Evolutionary conservation across 2,888 invertebrate genomes (phyloP), one percentile per base, ranked within the genome.

Genomic region (Apodemia hepburni): DNA sequence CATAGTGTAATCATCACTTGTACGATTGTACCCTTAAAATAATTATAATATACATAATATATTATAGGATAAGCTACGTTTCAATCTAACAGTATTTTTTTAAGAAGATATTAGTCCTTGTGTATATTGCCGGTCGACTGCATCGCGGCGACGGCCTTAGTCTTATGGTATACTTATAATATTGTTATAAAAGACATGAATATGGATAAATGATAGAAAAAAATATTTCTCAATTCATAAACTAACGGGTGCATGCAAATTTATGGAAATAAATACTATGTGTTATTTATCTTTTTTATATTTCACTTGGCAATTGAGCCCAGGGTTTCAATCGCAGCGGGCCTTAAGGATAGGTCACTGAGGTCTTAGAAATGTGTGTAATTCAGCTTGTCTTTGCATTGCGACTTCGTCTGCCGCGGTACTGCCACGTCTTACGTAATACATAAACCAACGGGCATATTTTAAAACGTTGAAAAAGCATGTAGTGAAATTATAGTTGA

Each of bases 61-160:
- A 75, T 69, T 79, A 84, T 90, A 91, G 90, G 84, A 80, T 86
- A 89, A 90, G 90, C 88, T 87, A 87, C 85, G 83, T 91, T 91
- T 90, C 91, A 89, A 90, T 90, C 90, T 91, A 91, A 91, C 90
- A 90, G 91, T 91, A 91, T 91, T 91, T 91, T 91, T 91, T 89
- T 91, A 91, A 90, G 86, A 90, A 90, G 90, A 91, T 91, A 91
- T 91, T 90, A 90, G 90, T 87, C 87, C 88, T 88, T 77, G 87
- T 88, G 90, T 90, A 90, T 83, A 89, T 87, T 81, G 81, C 81
- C 81, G 85, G 86, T 71, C 78, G 84, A 72, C 79, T 80, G 84
- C 80, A 67, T 75, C 80, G 81, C 80, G 82, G 82, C 78, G 82
- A 71, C 80, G 85, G 82, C 75, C 80, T 82, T 89, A 89, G 88